Percentiles rank a stretch among this genome's conserved stretches.
Evolutionary conservation across 2,888 invertebrate genomes (phyloP).

Genomic region (Drosophila neonasuta): DNA sequence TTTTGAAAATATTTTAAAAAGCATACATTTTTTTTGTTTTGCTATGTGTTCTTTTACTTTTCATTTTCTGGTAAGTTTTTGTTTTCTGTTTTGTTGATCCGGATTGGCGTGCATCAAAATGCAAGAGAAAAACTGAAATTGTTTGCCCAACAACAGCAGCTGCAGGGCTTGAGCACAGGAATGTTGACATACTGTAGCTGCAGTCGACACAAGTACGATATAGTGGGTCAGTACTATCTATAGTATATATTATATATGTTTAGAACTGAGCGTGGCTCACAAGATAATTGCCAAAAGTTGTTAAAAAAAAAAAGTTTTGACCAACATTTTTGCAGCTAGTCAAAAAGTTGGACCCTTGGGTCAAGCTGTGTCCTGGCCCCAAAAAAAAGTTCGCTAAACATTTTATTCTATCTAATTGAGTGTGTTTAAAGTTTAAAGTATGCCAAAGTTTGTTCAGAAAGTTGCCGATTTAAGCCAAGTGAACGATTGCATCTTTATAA

Average conservation of each 20-base stretch:
- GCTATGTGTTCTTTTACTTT: conserved; percentile 3
- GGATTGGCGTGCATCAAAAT: conserved; percentile 30
- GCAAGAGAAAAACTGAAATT: conserved; percentile 1
- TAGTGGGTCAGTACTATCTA: not conserved
- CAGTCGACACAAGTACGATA: conserved; percentile 31
- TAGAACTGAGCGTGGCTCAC: conserved; percentile 57
- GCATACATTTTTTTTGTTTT: conserved; percentile 12
- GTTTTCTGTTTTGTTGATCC: conserved; percentile 25
- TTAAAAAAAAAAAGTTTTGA: conserved; percentile 62
- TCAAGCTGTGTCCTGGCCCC: conserved; percentile 66
- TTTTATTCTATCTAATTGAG: conserved; percentile 78
- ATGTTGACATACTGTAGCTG: conserved; percentile 52
- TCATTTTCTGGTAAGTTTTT: conserved; percentile 3
- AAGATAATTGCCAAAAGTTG: conserved; percentile 79
- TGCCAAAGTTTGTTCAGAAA: conserved; percentile 66
- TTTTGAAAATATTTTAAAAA: conserved; percentile 29
- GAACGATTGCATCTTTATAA: conserved; percentile 45
- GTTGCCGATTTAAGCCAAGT: conserved; percentile 54
- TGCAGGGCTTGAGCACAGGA: conserved; percentile 13
- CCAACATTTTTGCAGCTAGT: conserved; percentile 70
- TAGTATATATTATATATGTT: conserved; percentile 26
- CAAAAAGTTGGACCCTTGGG: conserved; percentile 73
- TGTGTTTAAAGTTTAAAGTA: conserved; percentile 77
- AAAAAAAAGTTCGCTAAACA: conserved; percentile 68
- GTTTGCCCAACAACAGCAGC: conserved; percentile 29